Evolutionary conservation across 2,888 invertebrate species (phyloP).

Genomic region (Parelbella ahira): DNA sequence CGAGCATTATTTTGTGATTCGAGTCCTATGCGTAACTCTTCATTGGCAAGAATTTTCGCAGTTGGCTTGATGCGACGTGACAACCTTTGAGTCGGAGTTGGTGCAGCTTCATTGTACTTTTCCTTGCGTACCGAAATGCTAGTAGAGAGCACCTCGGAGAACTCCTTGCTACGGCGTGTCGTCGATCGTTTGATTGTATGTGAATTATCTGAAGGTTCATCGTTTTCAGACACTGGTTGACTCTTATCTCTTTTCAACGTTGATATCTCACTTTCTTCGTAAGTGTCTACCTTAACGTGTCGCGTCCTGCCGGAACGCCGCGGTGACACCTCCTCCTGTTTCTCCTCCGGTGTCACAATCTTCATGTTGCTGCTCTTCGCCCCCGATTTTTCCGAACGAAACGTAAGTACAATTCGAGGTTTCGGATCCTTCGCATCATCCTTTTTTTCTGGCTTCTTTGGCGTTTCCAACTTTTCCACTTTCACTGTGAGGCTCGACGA

Average conservation of each 20-base stretch:
- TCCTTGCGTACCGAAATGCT: conserved; percentile 85
- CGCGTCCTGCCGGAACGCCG: conserved; percentile 57
- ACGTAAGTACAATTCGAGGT: conserved; percentile 82
- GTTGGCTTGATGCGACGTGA: conserved; percentile 84
- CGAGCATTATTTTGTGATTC: conserved; percentile 80
- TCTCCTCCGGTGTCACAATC: conserved; percentile 70
- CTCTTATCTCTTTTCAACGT: conserved; percentile 7
- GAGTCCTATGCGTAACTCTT: conserved; percentile 80
- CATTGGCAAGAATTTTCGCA: conserved; percentile 83
- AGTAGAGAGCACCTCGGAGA: conserved; percentile 83
- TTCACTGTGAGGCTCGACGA: conserved; percentile 39
- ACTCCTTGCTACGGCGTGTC: conserved; percentile 81
- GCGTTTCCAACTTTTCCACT: conserved; percentile 47
- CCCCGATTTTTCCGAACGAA: conserved; percentile 81
- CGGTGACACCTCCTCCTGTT: conserved; percentile 59
- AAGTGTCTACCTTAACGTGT: conserved; percentile 58
- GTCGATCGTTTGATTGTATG: conserved; percentile 83
- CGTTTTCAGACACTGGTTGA: conserved; percentile 60
- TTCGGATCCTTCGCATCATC: conserved; percentile 65
- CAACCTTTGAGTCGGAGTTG: conserved; percentile 49
- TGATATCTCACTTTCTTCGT: conserved; percentile 48
- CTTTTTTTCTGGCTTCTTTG: conserved; percentile 49
- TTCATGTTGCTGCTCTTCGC: conserved; percentile 76
- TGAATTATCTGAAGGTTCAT: conserved; percentile 55
- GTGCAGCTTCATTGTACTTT: conserved; percentile 80